Conservation (phyloP, 2,888 invertebrate genomes). For the Calameuta pallipes region DNA sequence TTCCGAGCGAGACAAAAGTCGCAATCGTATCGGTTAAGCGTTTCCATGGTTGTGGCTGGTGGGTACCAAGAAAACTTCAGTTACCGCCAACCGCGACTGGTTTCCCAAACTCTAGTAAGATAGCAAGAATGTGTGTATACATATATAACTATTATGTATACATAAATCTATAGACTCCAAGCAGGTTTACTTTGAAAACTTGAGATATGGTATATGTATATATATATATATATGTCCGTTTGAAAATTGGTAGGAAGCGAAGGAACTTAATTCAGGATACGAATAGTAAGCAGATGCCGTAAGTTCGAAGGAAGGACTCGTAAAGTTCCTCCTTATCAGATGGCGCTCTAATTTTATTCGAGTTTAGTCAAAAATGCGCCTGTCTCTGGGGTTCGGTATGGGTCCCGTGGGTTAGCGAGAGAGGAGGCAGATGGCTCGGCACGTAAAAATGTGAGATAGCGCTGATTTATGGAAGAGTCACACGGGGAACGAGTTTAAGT, state of each 20-base stretch:
- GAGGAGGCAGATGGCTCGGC: slow-evolving; percentile 45
- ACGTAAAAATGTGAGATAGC: slow-evolving; percentile 44
- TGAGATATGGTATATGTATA: background rate
- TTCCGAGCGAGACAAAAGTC: background rate
- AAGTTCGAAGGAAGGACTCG: slow-evolving; percentile 19
- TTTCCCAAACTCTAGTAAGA: background rate
- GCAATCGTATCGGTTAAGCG: background rate
- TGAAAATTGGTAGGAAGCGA: background rate
- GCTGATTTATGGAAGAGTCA: slow-evolving; percentile 56
- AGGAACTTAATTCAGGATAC: background rate
- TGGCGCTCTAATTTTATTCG: slow-evolving; percentile 56
- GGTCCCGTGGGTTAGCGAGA: background rate
- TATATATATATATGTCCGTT: background rate
- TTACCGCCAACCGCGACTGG: background rate
- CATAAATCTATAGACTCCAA: background rate
- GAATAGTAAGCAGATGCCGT: slow-evolving; percentile 28
- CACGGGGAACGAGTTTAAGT: slow-evolving; percentile 34
- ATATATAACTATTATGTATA: too few relatives aligned
- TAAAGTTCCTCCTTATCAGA: slow-evolving; percentile 34
- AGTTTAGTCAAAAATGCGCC: slow-evolving; percentile 41
- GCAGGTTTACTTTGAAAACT: background rate
- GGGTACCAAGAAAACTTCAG: background rate
- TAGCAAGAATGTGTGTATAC: too few relatives aligned
- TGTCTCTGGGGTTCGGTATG: background rate
- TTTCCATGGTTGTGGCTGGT: background rate